Percentiles rank a stretch among this genome's conserved stretches.
These are phyloP conservation scores for Pogonognathellus flavescens DNA, from an alignment of 1,140 invertebrate genomes.

Conservation along the genomic window DNA sequence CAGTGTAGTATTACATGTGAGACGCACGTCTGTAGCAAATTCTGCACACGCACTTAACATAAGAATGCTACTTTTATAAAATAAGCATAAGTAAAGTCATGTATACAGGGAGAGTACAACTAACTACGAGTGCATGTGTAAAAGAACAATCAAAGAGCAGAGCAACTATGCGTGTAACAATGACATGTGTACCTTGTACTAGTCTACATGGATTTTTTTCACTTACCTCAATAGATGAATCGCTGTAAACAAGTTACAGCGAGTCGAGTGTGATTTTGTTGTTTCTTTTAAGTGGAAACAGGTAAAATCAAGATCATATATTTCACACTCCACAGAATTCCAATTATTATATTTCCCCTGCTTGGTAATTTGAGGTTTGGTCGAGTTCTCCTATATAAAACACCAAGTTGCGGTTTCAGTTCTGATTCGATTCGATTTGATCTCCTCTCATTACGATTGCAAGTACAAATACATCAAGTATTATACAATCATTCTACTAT, in stretches of 20 bases:
- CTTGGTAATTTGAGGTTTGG: conserved; percentile 3
- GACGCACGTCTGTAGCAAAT: too few relatives aligned
- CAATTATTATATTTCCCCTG: neutral
- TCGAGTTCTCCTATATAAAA: too few relatives aligned
- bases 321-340: conserved; percentile 4
- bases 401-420: neutral
- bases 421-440: neutral
- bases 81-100: too few relatives aligned
- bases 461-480: neutral
- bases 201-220: neutral
- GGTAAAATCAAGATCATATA: conserved; percentile 24
- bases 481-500: neutral
- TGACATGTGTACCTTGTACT: neutral
- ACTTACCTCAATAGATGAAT: neutral
- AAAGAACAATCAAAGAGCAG: too few relatives aligned
- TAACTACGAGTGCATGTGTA: too few relatives aligned
- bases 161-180: neutral
- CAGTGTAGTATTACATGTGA: too few relatives aligned
- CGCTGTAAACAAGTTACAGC: neutral
- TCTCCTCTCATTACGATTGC: neutral
- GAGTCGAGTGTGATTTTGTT: too few relatives aligned
- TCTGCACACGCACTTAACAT: too few relatives aligned
- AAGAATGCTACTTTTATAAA: too few relatives aligned
- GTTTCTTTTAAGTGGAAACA: neutral
- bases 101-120: too few relatives aligned